Conservation (phyloP, 2,888 invertebrate genomes). For the Melieria picta region DNA sequence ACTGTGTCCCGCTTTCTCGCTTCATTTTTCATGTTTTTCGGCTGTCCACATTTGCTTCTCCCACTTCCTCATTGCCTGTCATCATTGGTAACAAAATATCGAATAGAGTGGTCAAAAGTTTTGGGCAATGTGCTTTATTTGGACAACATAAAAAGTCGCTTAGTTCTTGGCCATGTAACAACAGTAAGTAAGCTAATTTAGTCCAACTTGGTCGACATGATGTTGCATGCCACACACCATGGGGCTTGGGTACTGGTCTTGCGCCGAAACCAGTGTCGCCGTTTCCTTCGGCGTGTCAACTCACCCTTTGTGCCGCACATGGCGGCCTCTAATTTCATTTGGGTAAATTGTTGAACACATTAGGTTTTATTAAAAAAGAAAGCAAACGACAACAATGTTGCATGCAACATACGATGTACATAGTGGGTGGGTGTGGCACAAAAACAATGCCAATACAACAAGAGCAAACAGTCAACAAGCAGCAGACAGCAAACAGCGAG, state of each 20-base stretch:
- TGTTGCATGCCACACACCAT: background rate
- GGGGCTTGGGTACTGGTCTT: background rate
- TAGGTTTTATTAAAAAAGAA: background rate
- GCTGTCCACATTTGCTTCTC: no score
- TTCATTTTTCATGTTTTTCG: no score
- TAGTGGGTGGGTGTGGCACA: no score
- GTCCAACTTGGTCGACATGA: background rate
- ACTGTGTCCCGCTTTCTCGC: no score
- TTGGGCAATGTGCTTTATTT: conserved; percentile 1
- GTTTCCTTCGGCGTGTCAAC: background rate
- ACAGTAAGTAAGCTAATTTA: background rate
- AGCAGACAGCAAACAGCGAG: background rate
- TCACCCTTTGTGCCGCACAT: background rate
- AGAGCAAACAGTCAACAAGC: background rate
- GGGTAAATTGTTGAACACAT: conserved; percentile 9
- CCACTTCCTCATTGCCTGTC: background rate
- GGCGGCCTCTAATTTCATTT: conserved; percentile 7
- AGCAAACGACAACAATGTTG: background rate
- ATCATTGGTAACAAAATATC: conserved; percentile 3
- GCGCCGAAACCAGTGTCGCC: no score
- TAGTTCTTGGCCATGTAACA: background rate
- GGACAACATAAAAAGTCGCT: conserved; percentile 3
- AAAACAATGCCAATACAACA: no score
- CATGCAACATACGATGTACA: no score
- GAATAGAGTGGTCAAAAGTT: background rate